Conservation (phyloP, 2,113 vertebrate species). For the Nothoprocta pentlandii region DNA sequence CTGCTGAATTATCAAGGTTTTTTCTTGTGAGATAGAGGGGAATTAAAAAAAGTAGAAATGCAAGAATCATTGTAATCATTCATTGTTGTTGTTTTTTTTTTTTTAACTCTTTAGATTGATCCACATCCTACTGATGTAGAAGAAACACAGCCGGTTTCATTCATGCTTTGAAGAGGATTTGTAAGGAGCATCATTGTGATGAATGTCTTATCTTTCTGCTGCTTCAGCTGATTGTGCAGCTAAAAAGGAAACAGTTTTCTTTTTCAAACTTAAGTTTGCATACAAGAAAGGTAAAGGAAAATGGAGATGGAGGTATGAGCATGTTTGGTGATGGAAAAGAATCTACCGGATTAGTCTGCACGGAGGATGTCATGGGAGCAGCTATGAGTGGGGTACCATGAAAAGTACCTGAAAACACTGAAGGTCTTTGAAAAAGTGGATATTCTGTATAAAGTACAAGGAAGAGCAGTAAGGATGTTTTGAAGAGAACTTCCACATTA, state of each 20-base stretch:
- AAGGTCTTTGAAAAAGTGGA: slow-evolving; percentile 5
- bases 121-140: slow-evolving; percentile 77
- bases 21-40: background rate
- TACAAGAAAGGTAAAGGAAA: background rate
- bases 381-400: background rate
- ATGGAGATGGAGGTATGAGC: slow-evolving; percentile 31
- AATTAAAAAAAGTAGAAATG: background rate
- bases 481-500: background rate
- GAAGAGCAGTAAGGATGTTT: background rate
- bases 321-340: background rate
- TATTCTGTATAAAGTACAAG: background rate
- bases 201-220: slow-evolving; percentile 43
- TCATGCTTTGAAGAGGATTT: slow-evolving; percentile 70
- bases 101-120: slow-evolving; percentile 74
- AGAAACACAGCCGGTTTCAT: slow-evolving; percentile 71
- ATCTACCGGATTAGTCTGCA: background rate
- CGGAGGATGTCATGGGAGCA: background rate
- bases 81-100: background rate
- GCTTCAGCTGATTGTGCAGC: slow-evolving; percentile 50
- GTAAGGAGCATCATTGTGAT: slow-evolving; percentile 34
- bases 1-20: background rate
- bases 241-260: slow-evolving; percentile 34
- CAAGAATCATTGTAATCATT: slow-evolving; percentile 34
- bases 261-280: background rate
- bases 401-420: background rate